Conservation (phyloP, 2,888 invertebrate genomes). For the Allygus modestus region DNA sequence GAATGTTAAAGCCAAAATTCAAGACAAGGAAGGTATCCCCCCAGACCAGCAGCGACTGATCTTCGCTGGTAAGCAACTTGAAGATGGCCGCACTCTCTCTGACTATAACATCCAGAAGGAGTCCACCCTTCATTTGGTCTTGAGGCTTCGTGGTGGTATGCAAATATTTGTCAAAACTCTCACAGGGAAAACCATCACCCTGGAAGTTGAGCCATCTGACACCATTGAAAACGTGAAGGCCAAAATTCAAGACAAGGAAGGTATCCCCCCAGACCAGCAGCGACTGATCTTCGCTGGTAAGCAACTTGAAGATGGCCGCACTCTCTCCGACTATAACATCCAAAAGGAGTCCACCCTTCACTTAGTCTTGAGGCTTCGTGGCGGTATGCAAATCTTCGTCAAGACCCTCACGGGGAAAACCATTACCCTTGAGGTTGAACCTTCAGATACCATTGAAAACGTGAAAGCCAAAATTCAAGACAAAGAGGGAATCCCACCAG, state of each 20-base stretch:
- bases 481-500: slow-evolving; percentile 71
- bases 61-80: slow-evolving; percentile 80
- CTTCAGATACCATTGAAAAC: slow-evolving; percentile 81
- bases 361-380: slow-evolving; percentile 77
- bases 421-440: slow-evolving; percentile 24
- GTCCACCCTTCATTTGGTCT: slow-evolving; percentile 20
- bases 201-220: slow-evolving; percentile 37
- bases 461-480: slow-evolving; percentile 78
- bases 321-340: slow-evolving; percentile 78
- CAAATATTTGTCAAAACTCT: slow-evolving; percentile 75
- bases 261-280: slow-evolving; percentile 73
- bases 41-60: slow-evolving; percentile 75
- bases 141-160: slow-evolving; percentile 76
- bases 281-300: slow-evolving; percentile 79
- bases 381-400: slow-evolving; percentile 78
- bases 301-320: slow-evolving; percentile 79
- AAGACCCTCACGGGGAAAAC: slow-evolving; percentile 73
- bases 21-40: slow-evolving; percentile 70
- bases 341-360: slow-evolving; percentile 80
- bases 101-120: slow-evolving; percentile 79
- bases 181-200: slow-evolving; percentile 37
- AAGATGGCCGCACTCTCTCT: slow-evolving; percentile 78
- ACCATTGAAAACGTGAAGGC: slow-evolving; percentile 43
- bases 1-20: slow-evolving; percentile 36
- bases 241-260: slow-evolving; percentile 39